phyloP scores from a whole-genome alignment of 2,113 vertebrate species.

The Stomatorhinus ivindoensis region DNA sequence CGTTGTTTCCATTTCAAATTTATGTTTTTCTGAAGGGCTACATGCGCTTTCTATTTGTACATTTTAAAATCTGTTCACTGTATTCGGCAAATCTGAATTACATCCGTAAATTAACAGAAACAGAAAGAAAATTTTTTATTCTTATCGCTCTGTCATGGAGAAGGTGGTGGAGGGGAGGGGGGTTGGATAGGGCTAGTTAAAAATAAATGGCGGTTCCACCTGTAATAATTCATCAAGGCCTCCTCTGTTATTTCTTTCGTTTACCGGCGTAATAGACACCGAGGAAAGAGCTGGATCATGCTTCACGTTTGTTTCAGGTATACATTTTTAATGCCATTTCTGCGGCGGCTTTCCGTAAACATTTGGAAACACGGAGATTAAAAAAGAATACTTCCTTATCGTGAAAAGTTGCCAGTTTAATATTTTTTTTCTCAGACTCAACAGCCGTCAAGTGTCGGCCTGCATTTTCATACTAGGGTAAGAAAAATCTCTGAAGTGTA shows the following conservation, averaged over 20 bases:
- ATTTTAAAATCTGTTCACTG: neutral
- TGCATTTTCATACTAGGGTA: neutral
- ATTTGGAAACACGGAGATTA: constrained; percentile 65
- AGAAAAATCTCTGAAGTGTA: neutral
- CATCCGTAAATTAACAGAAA: neutral
- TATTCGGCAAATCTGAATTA: neutral
- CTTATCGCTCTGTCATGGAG: neutral
- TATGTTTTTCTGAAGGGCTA: neutral
- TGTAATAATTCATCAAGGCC: constrained; percentile 72
- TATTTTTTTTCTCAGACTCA: constrained; percentile 27
- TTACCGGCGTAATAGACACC: constrained; percentile 67
- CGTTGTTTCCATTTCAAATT: neutral
- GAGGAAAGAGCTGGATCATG: constrained; percentile 59
- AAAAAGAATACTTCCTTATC: constrained; percentile 53
- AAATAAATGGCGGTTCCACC: constrained; percentile 72
- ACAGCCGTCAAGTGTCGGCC: constrained; percentile 51
- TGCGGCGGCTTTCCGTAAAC: constrained; percentile 75
- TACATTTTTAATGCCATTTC: constrained; percentile 79
- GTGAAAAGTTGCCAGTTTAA: neutral
- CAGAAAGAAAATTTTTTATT: neutral
- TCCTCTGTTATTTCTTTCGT: constrained; percentile 65
- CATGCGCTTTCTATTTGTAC: neutral
- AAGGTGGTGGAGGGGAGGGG: neutral
- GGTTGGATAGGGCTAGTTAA: constrained; percentile 50
- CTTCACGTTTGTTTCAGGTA: constrained; percentile 72